Base-by-base conservation (phyloP, 2,797 vertebrate genomes). In the Diplodus sargus region DNA sequence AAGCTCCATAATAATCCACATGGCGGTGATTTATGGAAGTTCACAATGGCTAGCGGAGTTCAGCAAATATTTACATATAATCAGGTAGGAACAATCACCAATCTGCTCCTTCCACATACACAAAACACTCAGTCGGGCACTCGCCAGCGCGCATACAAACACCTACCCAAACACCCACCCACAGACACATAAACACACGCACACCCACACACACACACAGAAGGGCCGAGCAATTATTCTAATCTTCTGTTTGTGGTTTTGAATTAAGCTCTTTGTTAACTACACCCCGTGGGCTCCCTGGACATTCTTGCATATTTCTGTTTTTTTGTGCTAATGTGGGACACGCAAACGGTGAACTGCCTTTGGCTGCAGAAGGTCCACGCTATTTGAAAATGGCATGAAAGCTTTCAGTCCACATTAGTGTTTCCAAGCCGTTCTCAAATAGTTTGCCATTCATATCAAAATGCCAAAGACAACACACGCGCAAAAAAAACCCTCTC, bases 21-120 rank as follows among this genome's bases (percentile, higher is more conserved):
- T 71, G 65, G 65, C 75, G 81, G 25, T 85, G 84, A 91, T 92
- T 90, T 89, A 87, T 89, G 72, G 45, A 86, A 85, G 79, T 85
- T 89, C 76, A 87, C 87, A 89, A 90, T 71, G 82, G 81, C 87
- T 70, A 71, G 86, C 78, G 54, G 79, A 87, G 85, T 89, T 91
- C 60, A 87, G 87, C 68, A 87, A 90, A 92, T 90, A 93, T 94
- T 91, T 91, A 89, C 79, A 89, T 91, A 77, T 82, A 90, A 91
- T 91, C 84, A 90, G 77, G 85, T 86, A 82, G 85, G 75, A 86
- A 81, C 82, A 92, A 89, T 90, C 83, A 74, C 76, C 85, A 84
- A 83, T 86, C 82, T 87, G 82, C 81, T 81, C 69, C 52, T 70
- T 72, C 61, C 45, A 66, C 53, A 74, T 77, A 74, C 4, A 70